Evolutionary conservation across 2,113 vertebrate genomes (phyloP).

Genomic region (Agapornis roseicollis): DNA sequence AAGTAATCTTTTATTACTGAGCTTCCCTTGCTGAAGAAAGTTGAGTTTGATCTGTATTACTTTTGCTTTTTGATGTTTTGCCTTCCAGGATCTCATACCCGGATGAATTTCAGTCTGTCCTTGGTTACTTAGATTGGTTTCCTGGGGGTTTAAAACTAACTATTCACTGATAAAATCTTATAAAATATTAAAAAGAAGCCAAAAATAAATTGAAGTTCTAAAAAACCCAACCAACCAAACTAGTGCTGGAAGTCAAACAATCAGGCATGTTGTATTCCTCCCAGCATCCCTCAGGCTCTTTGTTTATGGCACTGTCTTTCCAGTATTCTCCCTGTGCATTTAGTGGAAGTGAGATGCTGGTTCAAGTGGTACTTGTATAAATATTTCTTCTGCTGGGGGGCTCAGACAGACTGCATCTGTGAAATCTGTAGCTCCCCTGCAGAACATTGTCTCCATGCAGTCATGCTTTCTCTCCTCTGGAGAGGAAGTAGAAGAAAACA

Average conservation of each 20-base stretch:
- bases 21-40: background rate
- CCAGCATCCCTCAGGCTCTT: background rate
- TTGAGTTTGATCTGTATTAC: background rate
- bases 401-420: slow-evolving; percentile 3
- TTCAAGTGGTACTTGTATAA: slow-evolving; percentile 1
- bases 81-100: background rate
- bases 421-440: background rate
- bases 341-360: background rate
- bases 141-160: background rate
- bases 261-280: background rate
- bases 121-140: slow-evolving; percentile 20
- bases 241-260: background rate
- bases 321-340: background rate
- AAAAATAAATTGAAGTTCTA: background rate
- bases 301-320: background rate
- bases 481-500: slow-evolving; percentile 1
- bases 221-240: background rate
- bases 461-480: background rate
- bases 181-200: slow-evolving; percentile 25
- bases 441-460: background rate
- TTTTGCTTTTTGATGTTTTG: background rate
- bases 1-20: background rate
- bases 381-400: slow-evolving; percentile 10
- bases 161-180: background rate
- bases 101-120: background rate